phyloP scores from a whole-genome alignment of 2,113 vertebrate species.

The Periophthalmus modestus region DNA sequence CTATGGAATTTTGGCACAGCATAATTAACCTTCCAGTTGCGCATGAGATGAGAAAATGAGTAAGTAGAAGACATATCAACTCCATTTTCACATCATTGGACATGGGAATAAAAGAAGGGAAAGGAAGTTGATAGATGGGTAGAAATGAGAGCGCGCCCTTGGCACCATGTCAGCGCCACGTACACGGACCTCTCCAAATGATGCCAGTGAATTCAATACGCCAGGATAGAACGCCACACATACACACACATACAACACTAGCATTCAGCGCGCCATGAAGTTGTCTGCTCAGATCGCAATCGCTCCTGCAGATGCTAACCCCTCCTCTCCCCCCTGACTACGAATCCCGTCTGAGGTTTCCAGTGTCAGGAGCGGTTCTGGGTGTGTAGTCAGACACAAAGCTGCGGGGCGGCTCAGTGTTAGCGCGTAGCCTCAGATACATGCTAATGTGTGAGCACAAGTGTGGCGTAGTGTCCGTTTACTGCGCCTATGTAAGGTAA shows the following conservation, averaged over 20 bases:
- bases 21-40: not conserved
- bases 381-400: conserved; percentile 32
- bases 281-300: conserved; percentile 56
- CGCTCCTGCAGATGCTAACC: conserved; percentile 62
- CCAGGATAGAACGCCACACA: conserved; percentile 43
- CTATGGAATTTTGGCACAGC: too few species aligned
- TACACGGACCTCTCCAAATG: conserved; percentile 49
- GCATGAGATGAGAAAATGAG: conserved; percentile 2
- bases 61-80: conserved; percentile 10
- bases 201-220: conserved; percentile 64
- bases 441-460: conserved; percentile 22
- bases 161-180: conserved; percentile 62
- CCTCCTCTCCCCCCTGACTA: not conserved
- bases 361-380: conserved; percentile 36
- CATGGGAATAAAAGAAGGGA: conserved; percentile 38
- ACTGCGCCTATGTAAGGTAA: conserved; percentile 17
- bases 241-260: conserved; percentile 20
- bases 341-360: conserved; percentile 56
- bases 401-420: conserved; percentile 27
- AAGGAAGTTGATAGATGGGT: conserved; percentile 37
- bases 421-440: conserved; percentile 12
- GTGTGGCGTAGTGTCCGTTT: conserved; percentile 19
- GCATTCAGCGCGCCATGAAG: conserved; percentile 28
- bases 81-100: conserved; percentile 39
- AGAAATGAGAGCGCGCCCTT: conserved; percentile 53